A percentile compares a stretch with the other conserved stretches of the same genome.
phyloP scores from a whole-genome alignment of 2,888 invertebrate species.

The Tachina fera region DNA sequence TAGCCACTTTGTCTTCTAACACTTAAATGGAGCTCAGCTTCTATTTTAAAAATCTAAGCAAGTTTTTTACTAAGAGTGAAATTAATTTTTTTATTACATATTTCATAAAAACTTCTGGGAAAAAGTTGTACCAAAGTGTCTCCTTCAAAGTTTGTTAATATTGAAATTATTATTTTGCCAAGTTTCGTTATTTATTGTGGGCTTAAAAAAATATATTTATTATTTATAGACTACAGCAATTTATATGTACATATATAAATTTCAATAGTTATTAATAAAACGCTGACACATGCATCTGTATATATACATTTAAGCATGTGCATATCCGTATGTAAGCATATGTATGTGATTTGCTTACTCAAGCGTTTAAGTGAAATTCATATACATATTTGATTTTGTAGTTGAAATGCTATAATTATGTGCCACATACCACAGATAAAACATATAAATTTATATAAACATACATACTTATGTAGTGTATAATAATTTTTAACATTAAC shows the following conservation, averaged over 20 bases:
- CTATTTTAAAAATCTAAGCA: too few species aligned
- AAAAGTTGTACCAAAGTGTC: background rate
- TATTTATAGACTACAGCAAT: background rate
- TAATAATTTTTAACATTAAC: conserved; percentile 48
- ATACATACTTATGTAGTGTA: background rate
- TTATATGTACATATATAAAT: conserved; percentile 14
- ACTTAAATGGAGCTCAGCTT: too few species aligned
- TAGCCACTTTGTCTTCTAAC: too few species aligned
- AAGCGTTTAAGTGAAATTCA: conserved; percentile 12
- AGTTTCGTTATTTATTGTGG: conserved; percentile 14
- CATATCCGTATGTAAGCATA: background rate
- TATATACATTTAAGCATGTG: background rate
- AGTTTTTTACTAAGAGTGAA: too few species aligned
- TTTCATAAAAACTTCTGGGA: background rate
- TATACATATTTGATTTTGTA: conserved; percentile 23
- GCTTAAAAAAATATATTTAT: background rate
- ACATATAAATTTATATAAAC: background rate
- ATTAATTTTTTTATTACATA: background rate
- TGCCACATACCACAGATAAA: conserved; percentile 38
- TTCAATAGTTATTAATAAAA: conserved; percentile 35
- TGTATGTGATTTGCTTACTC: background rate
- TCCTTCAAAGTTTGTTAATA: background rate
- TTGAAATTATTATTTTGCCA: background rate
- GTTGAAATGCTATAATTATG: conserved; percentile 49
- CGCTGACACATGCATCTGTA: background rate